Evolutionary conservation across 2,797 vertebrate genomes (phyloP).

Genomic region (Pangasius djambal): DNA sequence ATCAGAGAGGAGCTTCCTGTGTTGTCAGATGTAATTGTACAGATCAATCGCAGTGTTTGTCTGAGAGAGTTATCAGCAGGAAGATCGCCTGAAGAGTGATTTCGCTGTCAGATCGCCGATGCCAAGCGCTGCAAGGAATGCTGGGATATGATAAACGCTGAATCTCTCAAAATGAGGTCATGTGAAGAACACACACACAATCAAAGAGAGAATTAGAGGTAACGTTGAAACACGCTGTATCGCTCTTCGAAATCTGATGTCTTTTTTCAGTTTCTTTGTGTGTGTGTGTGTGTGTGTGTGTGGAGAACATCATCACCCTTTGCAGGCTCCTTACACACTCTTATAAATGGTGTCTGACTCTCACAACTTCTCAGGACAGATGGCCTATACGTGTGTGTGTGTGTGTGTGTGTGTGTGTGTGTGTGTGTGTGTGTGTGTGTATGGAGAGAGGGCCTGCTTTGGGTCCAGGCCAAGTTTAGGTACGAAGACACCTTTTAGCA

Average conservation of each 20-base stretch:
- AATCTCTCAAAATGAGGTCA: conserved; percentile 12
- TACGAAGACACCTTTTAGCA: conserved; percentile 52
- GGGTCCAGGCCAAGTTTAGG: conserved; percentile 42
- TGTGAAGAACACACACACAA: background rate
- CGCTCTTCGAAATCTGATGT: background rate
- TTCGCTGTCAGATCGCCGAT: conserved; percentile 2
- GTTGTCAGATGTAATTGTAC: conserved; percentile 38
- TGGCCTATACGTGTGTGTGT: background rate
- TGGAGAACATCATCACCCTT: background rate
- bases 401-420: background rate
- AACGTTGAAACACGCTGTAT: background rate
- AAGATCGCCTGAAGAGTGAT: conserved; percentile 12
- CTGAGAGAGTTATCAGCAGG: background rate
- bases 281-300: conserved; percentile 13
- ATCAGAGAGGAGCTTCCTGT: conserved; percentile 17
- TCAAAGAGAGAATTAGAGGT: background rate
- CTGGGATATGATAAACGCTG: conserved; percentile 4
- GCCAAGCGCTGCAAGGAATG: background rate
- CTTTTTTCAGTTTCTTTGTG: background rate
- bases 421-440: background rate
- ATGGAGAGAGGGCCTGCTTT: conserved; percentile 10
- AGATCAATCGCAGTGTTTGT: conserved; percentile 24
- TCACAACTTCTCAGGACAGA: conserved; percentile 35
- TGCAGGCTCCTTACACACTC: conserved; percentile 8
- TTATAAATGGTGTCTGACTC: conserved; percentile 29